Percentiles rank a stretch among this genome's conserved stretches.
These are phyloP conservation scores for Ips typographus DNA, from an alignment of 1,140 invertebrate genomes.

Conservation along the genomic window DNA sequence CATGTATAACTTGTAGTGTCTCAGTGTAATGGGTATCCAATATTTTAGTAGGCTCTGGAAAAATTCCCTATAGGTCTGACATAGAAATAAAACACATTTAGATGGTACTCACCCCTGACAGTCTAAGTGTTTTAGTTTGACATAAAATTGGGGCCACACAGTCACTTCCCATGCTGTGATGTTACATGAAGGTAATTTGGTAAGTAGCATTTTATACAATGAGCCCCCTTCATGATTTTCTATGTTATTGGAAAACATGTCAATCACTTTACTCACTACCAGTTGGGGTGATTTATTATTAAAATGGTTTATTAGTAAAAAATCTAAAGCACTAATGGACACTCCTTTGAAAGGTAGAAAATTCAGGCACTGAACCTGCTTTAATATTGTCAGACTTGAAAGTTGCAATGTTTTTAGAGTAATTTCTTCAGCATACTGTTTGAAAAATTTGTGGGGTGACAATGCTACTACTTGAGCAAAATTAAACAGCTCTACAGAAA, in stretches of 20 bases:
- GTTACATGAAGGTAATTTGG: neutral
- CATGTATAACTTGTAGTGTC: constrained; percentile 26
- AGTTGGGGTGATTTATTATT: neutral
- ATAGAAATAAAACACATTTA: neutral
- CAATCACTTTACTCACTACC: constrained; percentile 29
- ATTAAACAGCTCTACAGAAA: neutral
- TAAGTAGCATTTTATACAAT: constrained; percentile 32
- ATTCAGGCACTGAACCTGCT: neutral
- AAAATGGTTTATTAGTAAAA: constrained; percentile 2
- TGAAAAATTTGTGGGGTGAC: constrained; percentile 28
- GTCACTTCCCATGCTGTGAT: neutral
- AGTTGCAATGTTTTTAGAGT: constrained; percentile 5
- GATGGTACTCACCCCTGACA: constrained; percentile 35
- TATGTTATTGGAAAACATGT: constrained; percentile 37
- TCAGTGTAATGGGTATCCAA: constrained; percentile 35
- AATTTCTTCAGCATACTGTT: constrained; percentile 22
- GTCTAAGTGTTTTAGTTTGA: constrained; percentile 29
- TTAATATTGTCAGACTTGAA: too few species aligned
- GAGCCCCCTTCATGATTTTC: constrained; percentile 39
- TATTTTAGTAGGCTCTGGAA: constrained; percentile 40
- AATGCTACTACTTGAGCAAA: constrained; percentile 17
- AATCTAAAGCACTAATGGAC: constrained; percentile 23
- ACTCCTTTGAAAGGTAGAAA: constrained; percentile 38
- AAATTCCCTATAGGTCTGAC: constrained; percentile 38
- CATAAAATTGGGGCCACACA: constrained; percentile 38